Base-by-base conservation (phyloP, 2,888 invertebrate species). In the Tillus elongatus region DNA sequence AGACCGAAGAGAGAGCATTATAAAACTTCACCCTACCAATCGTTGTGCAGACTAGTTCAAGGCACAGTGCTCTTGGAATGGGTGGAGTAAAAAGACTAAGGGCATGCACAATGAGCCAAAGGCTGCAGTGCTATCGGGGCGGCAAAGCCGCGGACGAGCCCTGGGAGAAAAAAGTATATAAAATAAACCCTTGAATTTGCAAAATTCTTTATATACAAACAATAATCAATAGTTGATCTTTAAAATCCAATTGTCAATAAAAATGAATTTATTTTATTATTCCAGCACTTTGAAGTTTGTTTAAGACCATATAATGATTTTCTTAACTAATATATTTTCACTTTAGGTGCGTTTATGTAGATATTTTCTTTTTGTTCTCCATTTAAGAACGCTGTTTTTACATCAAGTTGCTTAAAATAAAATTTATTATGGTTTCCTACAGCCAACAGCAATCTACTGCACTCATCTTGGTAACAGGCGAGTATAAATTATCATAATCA, bases 401-500 rank as follows among this genome's bases (percentile, higher is more conserved):
- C 32, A 26, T 36, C 36, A 6, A 36, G n/a, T 10, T 36, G 36
- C 11, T 4, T 13, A 24, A 30, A 36, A 24, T 30, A n/a, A 12
- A 24, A 36, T 13, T 36, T 24, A 3, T 19, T 11, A 3, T 36
- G 30, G 31, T 36, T 36, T 19, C 49, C 49, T 34, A 57, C 32
- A 13, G 33, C 14, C 35, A 55, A 33, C 4, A 54, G 35, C 3
- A 47, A 39, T 48, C 56, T 42, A 56, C 46, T 11, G 47, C 50
- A 11, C 43, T 12, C 41, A 51, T 48, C 36, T 45, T 50, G 1
- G 47, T 53, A 2, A 54, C 50, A 10, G 54, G 51, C 12, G 54
- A 46, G 42, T 56, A 57, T 3, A 52, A 51, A 34, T 56, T 49
- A 30, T 52, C 38, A 41, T 52, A 39, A 43, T 15, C 46, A 6